Evolutionary conservation across 2,113 vertebrate genomes (phyloP), one percentile per base, ranked within the genome.

Genomic region (Phyllostomus discolor): DNA sequence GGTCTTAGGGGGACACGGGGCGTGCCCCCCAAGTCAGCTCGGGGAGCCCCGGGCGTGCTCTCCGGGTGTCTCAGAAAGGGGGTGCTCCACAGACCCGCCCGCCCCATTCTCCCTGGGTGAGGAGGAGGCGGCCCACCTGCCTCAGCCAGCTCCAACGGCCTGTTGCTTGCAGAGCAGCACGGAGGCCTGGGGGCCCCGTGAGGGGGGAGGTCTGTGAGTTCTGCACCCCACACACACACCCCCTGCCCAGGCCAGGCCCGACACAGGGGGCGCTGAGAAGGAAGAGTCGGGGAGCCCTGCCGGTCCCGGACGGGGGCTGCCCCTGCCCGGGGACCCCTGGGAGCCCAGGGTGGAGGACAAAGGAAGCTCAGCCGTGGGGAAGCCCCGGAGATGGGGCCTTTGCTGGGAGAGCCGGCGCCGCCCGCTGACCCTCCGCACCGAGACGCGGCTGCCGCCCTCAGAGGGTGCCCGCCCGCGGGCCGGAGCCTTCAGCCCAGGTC

Each of bases 401-500:
- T 17, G 9, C 24, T 0, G 52, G 48, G n/a, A 46, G 66, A 84
- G 35, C 20, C 41, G 22, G 35, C n/a, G 43, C 48, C 73, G 66
- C 57, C 33, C 0, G 43, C 52, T 5, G 75, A 9, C 9, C 62
- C 31, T 28, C 24, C 0, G 59, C 59, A 43, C 28, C 35, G 7
- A 4, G 54, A 7, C 22, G 26, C 4, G 0, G 48, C 33, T 72
- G 38, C 33, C 0, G 35, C 35, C 0, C 54, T 41, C 6, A 8
- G 57, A 2, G 48, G 35, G 35, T 16, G 57, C 82, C 72, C 11
- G 0, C 48, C 70, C 7, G n/a, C 43, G 0, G 46, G 75, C 26
- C 62, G 24, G 46, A 10, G n/a, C 17, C 19, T 4, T 10, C 9
- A 9, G 17, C 0, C 31, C 15, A 3, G 17, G 2, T 1, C 3